Percentiles rank a stretch among this genome's conserved stretches.
Evolutionary conservation across 2,113 vertebrate genomes (phyloP).

Genomic region (Eubucco bourcierii): DNA sequence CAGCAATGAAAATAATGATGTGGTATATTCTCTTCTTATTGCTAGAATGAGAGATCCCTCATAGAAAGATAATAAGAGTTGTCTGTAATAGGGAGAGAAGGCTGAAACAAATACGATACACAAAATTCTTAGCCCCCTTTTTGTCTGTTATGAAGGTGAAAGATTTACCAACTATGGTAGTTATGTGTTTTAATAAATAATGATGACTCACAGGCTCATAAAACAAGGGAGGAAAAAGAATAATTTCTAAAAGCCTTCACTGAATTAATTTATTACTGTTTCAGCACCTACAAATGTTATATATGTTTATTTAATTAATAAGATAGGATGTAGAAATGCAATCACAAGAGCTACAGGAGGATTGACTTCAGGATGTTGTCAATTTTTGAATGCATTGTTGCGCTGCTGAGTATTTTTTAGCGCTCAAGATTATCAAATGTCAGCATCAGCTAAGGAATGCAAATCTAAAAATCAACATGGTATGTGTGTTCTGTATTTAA

Average conservation of each 20-base stretch:
- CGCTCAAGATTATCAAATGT: background rate
- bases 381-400: background rate
- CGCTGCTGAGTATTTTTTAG: background rate
- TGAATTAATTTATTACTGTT: background rate
- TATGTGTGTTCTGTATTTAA: background rate
- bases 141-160: background rate
- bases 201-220: background rate
- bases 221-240: rapidly evolving
- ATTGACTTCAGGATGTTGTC: background rate
- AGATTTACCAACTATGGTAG: background rate
- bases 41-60: background rate
- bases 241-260: background rate
- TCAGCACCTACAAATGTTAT: background rate
- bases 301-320: background rate
- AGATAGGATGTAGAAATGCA: background rate
- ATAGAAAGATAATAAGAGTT: background rate
- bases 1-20: background rate
- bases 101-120: background rate
- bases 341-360: background rate
- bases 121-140: background rate
- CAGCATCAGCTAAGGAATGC: background rate
- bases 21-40: background rate
- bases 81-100: background rate
- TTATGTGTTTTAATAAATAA: background rate
- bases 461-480: background rate